Base-by-base conservation (phyloP, 92 coral and sea anemone genomes). In the Bergia sp. region DNA sequence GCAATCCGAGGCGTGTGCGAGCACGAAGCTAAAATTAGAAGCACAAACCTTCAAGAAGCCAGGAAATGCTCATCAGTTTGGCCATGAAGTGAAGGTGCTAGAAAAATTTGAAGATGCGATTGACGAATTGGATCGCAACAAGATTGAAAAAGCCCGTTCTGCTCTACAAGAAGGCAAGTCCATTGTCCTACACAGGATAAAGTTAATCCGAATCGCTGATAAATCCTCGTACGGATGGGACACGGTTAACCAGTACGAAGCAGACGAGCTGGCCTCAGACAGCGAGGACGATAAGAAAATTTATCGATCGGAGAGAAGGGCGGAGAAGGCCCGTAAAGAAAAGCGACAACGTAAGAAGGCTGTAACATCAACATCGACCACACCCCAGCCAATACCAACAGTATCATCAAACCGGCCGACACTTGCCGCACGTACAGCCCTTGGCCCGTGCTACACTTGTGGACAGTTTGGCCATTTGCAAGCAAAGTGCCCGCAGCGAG, bases 311-410 rank as follows among this genome's bases (percentile, higher is more conserved):
- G 82, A 79, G 67, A 50, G 82, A 79, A 79, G 58, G 81, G 58
- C 57, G 81, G 81, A 43, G 81, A 79, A 79, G 82, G 42, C 43
- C 71, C 71, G 71, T 80, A 80, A 80, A 80, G 49, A 55, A 0
- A 80, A 55, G 29, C 71, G 49, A 55, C 84, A 80, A 37, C 47
- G 71, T 80, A 80, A 36, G 72, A 55, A 36, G 45, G 84, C 84
- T 11, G 47, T 50, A 79, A 79, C 18, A 79, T 79, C 83, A 53
- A 29, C 83, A 79, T 37, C 69, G 45, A 79, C 83, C 69, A 50
- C 83, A 79, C 12, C 83, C 83, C 83, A 50, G 83, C 83, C 83
- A 50, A 79, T 79, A 79, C 83, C 69, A 79, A 79, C 71, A 79
- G 83, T 79, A 79, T 50, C 23, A 7, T 79, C 83, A 36, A 79